A percentile compares a stretch with the other conserved stretches of the same genome.
These are phyloP conservation scores for Brachionus calyciflorus DNA, from an alignment of 1,140 invertebrate genomes.

Conservation along the genomic window DNA sequence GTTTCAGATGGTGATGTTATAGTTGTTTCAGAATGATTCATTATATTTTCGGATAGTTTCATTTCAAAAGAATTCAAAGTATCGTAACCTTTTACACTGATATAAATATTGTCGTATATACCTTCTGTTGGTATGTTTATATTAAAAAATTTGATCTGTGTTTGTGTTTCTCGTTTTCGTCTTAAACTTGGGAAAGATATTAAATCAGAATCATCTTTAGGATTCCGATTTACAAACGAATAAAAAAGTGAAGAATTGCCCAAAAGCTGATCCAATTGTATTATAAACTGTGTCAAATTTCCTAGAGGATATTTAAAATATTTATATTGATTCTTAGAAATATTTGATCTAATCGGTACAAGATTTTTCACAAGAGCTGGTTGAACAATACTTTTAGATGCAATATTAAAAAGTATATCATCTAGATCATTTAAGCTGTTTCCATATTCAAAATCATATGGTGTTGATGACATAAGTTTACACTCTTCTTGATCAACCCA, in stretches of 20 bases:
- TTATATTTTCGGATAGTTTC: too few species aligned
- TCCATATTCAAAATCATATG: background rate
- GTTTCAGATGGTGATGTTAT: too few species aligned
- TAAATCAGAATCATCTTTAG: background rate
- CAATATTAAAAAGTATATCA: background rate
- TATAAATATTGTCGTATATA: too few species aligned
- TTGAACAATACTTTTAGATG: background rate
- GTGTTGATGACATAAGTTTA: background rate
- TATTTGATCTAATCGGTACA: background rate
- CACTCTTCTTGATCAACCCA: background rate
- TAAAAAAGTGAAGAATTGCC: background rate
- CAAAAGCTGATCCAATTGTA: background rate
- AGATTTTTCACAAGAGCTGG: background rate
- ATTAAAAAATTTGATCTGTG: too few species aligned
- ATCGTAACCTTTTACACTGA: too few species aligned
- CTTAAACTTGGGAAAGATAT: too few species aligned
- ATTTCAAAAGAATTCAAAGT: too few species aligned
- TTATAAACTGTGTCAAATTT: background rate
- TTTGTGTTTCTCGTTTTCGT: too few species aligned
- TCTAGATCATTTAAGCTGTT: background rate
- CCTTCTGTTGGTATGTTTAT: too few species aligned
- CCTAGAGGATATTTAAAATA: background rate
- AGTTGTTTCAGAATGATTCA: too few species aligned
- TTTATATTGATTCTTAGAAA: conserved; percentile 4
- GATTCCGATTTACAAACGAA: background rate